Evolutionary conservation across 2,797 vertebrate genomes (phyloP).

Genomic region (Dromococcyx pavoninus): DNA sequence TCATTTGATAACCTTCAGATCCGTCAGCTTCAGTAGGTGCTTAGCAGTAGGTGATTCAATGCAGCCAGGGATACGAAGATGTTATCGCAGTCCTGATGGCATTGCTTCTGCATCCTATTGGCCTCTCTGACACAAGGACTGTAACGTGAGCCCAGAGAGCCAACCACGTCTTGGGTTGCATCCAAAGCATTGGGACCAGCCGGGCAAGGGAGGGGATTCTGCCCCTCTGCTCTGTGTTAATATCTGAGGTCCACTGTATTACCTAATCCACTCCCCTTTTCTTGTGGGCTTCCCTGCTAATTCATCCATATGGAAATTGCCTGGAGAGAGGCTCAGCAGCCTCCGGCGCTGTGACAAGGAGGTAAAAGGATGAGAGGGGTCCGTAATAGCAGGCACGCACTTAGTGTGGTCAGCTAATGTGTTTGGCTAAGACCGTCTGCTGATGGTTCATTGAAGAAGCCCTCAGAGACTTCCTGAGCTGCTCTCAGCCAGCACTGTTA

Average conservation of each 20-base stretch:
- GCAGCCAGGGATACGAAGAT: not conserved
- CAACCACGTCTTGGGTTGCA: too few relatives aligned
- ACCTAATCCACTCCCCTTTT: not conserved
- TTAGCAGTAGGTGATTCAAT: not conserved
- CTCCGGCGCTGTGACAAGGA: not conserved
- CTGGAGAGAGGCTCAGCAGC: not conserved
- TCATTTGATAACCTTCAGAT: not conserved
- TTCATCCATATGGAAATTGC: not conserved
- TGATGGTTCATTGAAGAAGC: not conserved
- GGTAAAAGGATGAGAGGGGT: not conserved
- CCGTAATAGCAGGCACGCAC: not conserved
- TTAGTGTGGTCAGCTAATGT: not conserved
- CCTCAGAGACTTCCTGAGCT: not conserved
- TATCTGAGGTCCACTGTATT: not conserved
- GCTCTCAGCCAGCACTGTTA: accelerated
- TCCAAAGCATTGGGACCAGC: too few relatives aligned
- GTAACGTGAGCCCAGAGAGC: too few relatives aligned
- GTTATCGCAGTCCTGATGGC: not conserved
- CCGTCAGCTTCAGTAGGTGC: not conserved
- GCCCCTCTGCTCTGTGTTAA: not conserved
- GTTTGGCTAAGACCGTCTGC: not conserved
- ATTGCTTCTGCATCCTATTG: not conserved
- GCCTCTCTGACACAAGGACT: not conserved
- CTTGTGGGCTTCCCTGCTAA: not conserved
- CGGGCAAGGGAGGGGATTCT: too few relatives aligned